Evolutionary conservation across 1,140 invertebrate species (phyloP), one percentile per base, ranked within the genome.

Genomic region (Rhyacophila brunnea): DNA sequence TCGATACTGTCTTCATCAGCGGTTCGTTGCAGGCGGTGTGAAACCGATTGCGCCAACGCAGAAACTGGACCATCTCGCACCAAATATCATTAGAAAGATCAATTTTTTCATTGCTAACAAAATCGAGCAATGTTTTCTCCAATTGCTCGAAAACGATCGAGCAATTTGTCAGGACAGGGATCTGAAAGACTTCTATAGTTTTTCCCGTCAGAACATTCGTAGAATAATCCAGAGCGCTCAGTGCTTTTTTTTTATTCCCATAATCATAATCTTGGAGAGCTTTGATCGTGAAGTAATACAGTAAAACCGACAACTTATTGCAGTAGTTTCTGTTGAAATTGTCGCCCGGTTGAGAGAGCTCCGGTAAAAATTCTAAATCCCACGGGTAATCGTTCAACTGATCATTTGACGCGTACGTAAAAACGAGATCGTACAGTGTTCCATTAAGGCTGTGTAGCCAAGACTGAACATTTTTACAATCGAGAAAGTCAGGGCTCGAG

Each of bases 41-140:
- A 48, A 83, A 83, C 69, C 81, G 73, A 10, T 66, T 67, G 11
- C 78, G 67, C 78, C 78, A 81, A 43, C 74, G 78, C 6, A 84
- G 66, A 5, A 74, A 40, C 55, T 72, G 64, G 1, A 76, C 23
- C 11, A 74, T 54, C 43, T 65, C 38, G 59, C 68, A 72, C 5
- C 66, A 58, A 1, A 50, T 51, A 48, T 67, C 58, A 56, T 74
- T 67, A 35, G 69, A 64, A 6, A 74, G 50, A 6, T 45, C 50
- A 20, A 68, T 44, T 19, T 60, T 51, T 11, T 36, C 58, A 4
- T 70, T 54, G 56, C 60, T 66, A 9, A 83, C 65, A 23, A 74
- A 44, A 1, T 51, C 51, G 19, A 68, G 32, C 10, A 82, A 70
- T 35, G 64, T 72, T 0, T 62, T 65, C 40, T 79, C 73, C 11